Evolutionary conservation across 2,888 invertebrate species (phyloP).

Genomic region (Melanotus villosus): DNA sequence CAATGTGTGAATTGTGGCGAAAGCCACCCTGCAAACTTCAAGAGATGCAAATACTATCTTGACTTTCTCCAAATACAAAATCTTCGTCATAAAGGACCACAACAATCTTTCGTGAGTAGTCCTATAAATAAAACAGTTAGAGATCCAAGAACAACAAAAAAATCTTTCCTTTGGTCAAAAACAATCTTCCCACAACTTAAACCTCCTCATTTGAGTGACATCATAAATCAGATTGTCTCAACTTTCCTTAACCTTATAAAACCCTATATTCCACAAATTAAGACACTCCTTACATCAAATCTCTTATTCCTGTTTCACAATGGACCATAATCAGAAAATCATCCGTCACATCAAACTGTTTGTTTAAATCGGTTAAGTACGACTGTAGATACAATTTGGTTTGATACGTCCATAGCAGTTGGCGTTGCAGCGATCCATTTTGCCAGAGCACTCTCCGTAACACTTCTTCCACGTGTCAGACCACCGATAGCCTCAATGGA

Average conservation of each 20-base stretch:
- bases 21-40: neutral
- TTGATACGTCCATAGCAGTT: too few species aligned
- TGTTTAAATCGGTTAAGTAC: too few species aligned
- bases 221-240: neutral
- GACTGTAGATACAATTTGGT: too few species aligned
- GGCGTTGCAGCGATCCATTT: too few species aligned
- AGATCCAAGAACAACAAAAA: neutral
- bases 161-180: neutral
- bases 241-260: neutral
- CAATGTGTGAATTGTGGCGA: constrained; percentile 1
- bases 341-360: neutral
- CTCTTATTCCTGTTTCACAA: neutral
- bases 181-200: constrained; percentile 1
- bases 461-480: too few species aligned
- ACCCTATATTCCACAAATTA: neutral
- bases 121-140: neutral
- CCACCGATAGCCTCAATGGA: too few species aligned
- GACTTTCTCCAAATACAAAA: neutral
- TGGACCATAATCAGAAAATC: neutral
- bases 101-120: neutral
- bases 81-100: neutral
- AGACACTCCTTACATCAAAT: neutral
- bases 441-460: too few species aligned
- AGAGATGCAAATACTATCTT: neutral
- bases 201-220: too few species aligned